Base-by-base conservation (phyloP, 2,888 invertebrate genomes). In the Diarsia rubi region DNA sequence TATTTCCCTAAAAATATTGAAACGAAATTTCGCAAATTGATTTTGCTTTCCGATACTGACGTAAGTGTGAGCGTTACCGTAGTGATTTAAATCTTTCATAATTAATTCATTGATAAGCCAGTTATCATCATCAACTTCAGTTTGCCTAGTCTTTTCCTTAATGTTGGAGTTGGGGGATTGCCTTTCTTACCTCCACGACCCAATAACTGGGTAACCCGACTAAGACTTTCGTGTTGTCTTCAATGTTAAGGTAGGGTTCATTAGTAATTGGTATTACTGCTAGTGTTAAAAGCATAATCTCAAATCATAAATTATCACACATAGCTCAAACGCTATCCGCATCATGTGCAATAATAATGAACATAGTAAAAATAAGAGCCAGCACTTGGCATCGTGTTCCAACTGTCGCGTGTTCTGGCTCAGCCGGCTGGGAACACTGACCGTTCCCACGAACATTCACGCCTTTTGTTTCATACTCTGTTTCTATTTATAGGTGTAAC, bases 331-430 rank as follows among this genome's bases (percentile, higher is more conserved):
- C 14, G 19, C 59, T 42, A 52, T 12, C 31, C 14, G 14, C 31
- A 52, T 49, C 19, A 37, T n/a, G 52, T 42, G 52, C 24, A 52
- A 52, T 49, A 52, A 52, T 52, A 49, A 54, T 31, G 19, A 31
- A 4, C 1, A 59, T 59, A 59, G 27, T 59, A 59, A 19, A n/a
- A 44, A 19, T 69, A 27, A 24, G 47, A 44, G 59, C 49, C 31
- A 64, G 27, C 76, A 66, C 44, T 82, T 79, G 79, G 79, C 79
- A 78, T 78, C 78, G 47, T 82, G 16, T 65, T 69, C 78, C 44
- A 24, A 69, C n/a, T 31, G 69, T 60, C 59, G 68, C 31, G 47
- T 1, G 2, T 47, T 60, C 47, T 27, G 67, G 49, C 49, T 49
- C 60, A n/a, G n/a, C 60, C 57, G 27, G 27, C 59, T 59, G 47